Evolutionary conservation across 2,888 invertebrate genomes (phyloP).

Genomic region (Listrodromus nycthemerus): DNA sequence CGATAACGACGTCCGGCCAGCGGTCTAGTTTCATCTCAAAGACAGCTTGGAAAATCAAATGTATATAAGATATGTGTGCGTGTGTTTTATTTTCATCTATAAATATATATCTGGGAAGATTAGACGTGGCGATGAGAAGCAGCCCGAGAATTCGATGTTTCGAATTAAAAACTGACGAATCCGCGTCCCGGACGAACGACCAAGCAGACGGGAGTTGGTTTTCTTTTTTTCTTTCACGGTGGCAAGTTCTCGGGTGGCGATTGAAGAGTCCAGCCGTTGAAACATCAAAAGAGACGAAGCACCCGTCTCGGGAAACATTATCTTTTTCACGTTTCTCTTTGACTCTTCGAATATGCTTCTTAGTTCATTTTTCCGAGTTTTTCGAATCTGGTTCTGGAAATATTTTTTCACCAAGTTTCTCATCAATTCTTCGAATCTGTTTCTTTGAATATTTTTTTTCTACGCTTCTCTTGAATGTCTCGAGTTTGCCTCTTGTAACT

Average conservation of each 20-base stretch:
- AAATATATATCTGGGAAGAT: slow-evolving; percentile 21
- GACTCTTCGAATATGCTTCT: too few species aligned
- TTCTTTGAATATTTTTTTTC: too few species aligned
- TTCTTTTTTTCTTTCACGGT: neutral
- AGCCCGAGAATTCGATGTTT: slow-evolving; percentile 24
- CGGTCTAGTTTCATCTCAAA: slow-evolving; percentile 28
- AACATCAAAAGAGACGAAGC: slow-evolving; percentile 39
- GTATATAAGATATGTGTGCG: slow-evolving; percentile 5
- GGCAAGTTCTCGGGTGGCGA: slow-evolving; percentile 10
- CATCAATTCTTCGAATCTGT: too few species aligned
- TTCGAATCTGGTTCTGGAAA: too few species aligned
- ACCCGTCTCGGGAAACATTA: neutral
- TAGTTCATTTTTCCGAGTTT: too few species aligned
- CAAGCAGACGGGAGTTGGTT: slow-evolving; percentile 9
- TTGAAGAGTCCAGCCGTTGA: slow-evolving; percentile 37
- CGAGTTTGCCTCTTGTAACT: too few species aligned
- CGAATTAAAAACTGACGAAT: slow-evolving; percentile 21
- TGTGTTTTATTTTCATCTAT: neutral
- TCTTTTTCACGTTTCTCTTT: neutral
- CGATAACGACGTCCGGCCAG: slow-evolving; percentile 39
- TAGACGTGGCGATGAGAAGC: slow-evolving; percentile 29
- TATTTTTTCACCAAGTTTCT: too few species aligned
- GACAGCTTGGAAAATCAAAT: slow-evolving; percentile 6
- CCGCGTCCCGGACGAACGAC: neutral
- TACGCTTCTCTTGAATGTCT: too few species aligned